These are phyloP conservation scores for Fukomys damarensis DNA, from an alignment of 2,113 vertebrate genomes.

Conservation along the genomic window DNA sequence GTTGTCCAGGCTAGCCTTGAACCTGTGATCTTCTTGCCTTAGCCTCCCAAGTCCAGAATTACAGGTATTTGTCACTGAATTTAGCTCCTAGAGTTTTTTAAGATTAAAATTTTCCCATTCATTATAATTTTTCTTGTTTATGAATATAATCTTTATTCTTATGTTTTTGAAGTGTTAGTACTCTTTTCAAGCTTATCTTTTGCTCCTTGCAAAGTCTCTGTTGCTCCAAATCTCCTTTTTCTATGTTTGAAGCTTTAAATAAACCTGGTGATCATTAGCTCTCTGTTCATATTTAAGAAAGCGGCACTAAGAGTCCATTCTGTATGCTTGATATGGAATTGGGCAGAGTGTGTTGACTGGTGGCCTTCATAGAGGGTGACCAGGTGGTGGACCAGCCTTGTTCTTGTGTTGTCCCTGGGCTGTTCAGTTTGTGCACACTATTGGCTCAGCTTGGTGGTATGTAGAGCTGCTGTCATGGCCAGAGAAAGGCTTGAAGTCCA, in stretches of 20 bases:
- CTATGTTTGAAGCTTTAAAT: background rate
- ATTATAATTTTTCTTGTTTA: slow-evolving; percentile 13
- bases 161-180: background rate
- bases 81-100: background rate
- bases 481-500: background rate
- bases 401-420: background rate
- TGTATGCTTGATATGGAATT: background rate
- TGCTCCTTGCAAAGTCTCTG: background rate
- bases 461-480: background rate
- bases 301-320: background rate
- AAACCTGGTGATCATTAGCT: background rate
- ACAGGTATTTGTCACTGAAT: background rate
- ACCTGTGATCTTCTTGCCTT: background rate
- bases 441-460: background rate
- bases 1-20: background rate
- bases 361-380: background rate
- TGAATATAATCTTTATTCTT: background rate
- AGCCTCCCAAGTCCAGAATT: background rate
- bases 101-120: background rate
- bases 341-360: background rate
- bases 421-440: background rate
- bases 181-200: slow-evolving; percentile 5
- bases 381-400: background rate
- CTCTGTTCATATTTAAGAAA: background rate
- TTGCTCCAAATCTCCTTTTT: background rate